Base-by-base conservation (phyloP, 2,797 vertebrate genomes). In the Eulemur mongoz region DNA sequence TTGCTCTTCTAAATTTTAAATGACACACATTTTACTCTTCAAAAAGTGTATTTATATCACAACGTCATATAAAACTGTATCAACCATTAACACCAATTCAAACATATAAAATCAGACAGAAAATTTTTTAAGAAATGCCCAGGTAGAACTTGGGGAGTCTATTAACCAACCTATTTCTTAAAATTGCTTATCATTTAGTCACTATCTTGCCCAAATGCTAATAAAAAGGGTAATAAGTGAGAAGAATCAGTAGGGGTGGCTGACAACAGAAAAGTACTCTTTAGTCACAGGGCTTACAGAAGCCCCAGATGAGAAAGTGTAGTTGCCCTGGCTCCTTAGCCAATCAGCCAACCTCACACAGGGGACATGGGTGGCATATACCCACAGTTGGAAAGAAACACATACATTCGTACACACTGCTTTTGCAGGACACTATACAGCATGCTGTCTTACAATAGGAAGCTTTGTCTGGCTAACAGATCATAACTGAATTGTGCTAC, bases 321-420 rank as follows among this genome's bases (percentile, higher is more conserved):
- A 17, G 8, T 7, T 73, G 43, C 43, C 59, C 69, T 12, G 83
- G 20, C 38, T 78, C 75, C 65, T 54, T 1, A 8, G 17, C 38
- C 45, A 40, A 65, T 48, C 14, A 3, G 23, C 52, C 70, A 22
- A 14, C 12, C 14, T 50, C 43, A 30, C 43, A 5, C 14, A 40
- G 45, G 50, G 25, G 17, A 18, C 23, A 1, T 52, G 38, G 20
- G 43, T 22, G 89, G 32, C 23, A 38, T 1, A 27, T 4, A 32
- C 15, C 20, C 13, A 40, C 1, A 45, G 5, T 0, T 59, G 50
- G 52, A 61, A 67, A 94, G 57, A 35, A 35, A 8, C 35, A 52
- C 0, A 14, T 12, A 10, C n/a, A 11, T 18, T 30, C 69, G 40
- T 0, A 48, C 32, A 14, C 2, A 4, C 0, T 8, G 43, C 45